Base-by-base conservation (phyloP, 2,113 vertebrate genomes). In the Urocitellus parryii region DNA sequence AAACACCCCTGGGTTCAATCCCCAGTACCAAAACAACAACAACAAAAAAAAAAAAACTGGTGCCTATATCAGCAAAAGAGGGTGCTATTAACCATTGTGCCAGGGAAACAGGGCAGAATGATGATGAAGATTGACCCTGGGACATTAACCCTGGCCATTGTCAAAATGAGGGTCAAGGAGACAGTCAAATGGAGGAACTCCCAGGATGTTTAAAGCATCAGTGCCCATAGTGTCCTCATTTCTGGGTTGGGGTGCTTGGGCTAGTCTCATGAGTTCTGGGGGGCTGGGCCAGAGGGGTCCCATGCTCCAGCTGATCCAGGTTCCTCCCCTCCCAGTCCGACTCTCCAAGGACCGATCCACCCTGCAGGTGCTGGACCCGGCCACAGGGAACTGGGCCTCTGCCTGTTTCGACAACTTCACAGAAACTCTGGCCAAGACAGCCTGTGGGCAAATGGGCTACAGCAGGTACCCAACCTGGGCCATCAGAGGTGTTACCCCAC, bases 391-490 rank as follows among this genome's bases (percentile, higher is more conserved):
- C 13, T 99, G 99, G 99, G 98, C 94, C 97, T 99, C 98, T 0
- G 95, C 98, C 96, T 99, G 99, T 93, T 98, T 97, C 0, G 99
- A 99, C 12, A 97, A 96, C 95, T 99, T 99, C 98, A 98, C 97
- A 4, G 17, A 42, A 1, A 65, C 76, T 3, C 98, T 99, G 97
- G 99, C 99, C 0, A 95, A 98, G 94, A 98, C 96, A 0, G 98
- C 98, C 17, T 99, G 99, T 6, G 95, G 98, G 61, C 98, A 99
- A 80, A 98, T 99, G 97, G 99, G 99, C 94, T 99, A 99, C 91
- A 95, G 98, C 94, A 93, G 97, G 99, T 99, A 98, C 68, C 0
- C 0, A 13, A 18, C n/a, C 76, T 29, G 12, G 17, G 76, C 61
- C 85, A 18, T 68, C 3, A 0, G 42, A 32, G 37, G 51, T 45